Percentiles rank a stretch among this genome's conserved stretches.
Conservation (phyloP, 2,113 vertebrate species). For the Sorex araneus region DNA sequence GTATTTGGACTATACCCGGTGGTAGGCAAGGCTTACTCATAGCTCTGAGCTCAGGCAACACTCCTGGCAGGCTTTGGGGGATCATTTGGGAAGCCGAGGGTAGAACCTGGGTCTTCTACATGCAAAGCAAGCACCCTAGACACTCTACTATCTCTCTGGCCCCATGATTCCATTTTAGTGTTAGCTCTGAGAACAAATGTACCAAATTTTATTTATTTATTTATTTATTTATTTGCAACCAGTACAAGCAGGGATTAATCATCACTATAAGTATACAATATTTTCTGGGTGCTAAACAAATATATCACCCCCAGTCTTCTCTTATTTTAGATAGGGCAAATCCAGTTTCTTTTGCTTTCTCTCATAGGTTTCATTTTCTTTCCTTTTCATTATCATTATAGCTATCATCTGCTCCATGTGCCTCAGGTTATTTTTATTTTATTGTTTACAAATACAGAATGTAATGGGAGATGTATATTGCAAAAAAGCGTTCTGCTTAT, state of each 20-base stretch:
- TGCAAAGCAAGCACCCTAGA: too few relatives aligned
- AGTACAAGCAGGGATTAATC: neutral
- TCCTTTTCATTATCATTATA: conserved; percentile 43
- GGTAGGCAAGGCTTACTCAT: too few relatives aligned
- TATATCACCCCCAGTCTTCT: neutral
- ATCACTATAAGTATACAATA: neutral
- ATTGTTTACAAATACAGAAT: conserved; percentile 20
- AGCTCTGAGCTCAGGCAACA: too few relatives aligned
- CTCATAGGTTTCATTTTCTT: neutral
- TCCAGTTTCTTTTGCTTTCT: neutral
- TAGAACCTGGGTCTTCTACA: too few relatives aligned
- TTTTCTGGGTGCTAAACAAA: neutral
- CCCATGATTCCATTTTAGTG: neutral
- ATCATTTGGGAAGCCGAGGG: too few relatives aligned
- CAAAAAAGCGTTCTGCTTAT: neutral
- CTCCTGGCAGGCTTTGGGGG: too few relatives aligned
- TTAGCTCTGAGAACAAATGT: neutral
- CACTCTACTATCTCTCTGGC: too few relatives aligned
- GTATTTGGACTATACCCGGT: too few relatives aligned
- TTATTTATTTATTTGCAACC: neutral
- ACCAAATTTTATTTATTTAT: neutral
- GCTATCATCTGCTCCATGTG: neutral
- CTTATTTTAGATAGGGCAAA: conserved; percentile 21
- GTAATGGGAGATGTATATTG: neutral
- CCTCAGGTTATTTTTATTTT: neutral